Evolutionary conservation across 1,140 invertebrate genomes (phyloP), one percentile per base, ranked within the genome.

Genomic region (Trigoniulus corallinus): DNA sequence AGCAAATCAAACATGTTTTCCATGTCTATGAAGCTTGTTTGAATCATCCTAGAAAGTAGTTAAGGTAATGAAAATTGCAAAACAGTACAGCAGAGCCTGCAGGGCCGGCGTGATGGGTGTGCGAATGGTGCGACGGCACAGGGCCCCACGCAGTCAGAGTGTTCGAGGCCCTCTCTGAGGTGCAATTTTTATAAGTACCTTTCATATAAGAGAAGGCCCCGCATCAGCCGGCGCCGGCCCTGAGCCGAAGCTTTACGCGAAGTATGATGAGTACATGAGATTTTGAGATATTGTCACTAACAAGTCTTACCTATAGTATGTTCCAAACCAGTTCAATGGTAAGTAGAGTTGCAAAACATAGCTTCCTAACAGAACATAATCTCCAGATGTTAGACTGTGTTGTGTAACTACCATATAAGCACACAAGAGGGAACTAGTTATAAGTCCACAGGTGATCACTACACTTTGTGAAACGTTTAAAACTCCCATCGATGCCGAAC

Each of bases 1-100:
- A 98, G 69, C 44, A 98, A 64, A 50, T 96, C 91, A 68, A 98
- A 92, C 93, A 98, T 97, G 64, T 98, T 97, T 71, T 98, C 94
- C 94, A 98, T 98, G 59, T 98, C 94, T 23, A 97, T 80, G 62
- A 98, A 97, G 62, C 92, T 88, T 64, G 89, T 88, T 62, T 98
- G 93, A 54, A 98, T 94, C 44, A 87, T 83, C 62, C 89, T 91
- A 61, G 48, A 60, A 63, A 34, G 26, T 29, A 49, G 41, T 18
- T 18, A 18, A 39, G 37, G 12, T 39, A 12, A 39, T 39, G 12
- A 39, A 39, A 39, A 39, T 39, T 39, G 37, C 37, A 39, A 12
- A 39, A 39, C 37, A 13, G 37, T 39, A 39, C 18, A 39, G 18
- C 12, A 39, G 18, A 39, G 37, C 12, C 12, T 39, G 18, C 37